phyloP scores from a whole-genome alignment of 2,797 vertebrate genomes.

The Lithobates sylvaticus region DNA sequence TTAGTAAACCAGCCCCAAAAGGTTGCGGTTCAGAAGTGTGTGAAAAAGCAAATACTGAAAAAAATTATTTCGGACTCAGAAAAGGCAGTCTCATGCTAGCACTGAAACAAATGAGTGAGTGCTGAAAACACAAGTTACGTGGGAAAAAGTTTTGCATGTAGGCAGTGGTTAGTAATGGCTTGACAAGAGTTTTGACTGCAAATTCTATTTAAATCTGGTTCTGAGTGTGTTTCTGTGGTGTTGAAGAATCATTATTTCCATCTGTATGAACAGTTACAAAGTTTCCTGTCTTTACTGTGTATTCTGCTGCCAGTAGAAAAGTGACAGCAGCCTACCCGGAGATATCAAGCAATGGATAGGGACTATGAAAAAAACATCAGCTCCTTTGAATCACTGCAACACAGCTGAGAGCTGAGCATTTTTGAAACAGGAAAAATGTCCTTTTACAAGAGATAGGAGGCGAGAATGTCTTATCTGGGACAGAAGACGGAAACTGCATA shows the following conservation, averaged over 20 bases:
- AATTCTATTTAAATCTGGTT: background rate
- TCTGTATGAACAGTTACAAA: background rate
- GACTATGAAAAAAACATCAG: background rate
- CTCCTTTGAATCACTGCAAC: background rate
- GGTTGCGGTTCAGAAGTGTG: background rate
- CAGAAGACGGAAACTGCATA: background rate
- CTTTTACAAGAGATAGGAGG: constrained; percentile 9
- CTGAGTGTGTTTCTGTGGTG: background rate
- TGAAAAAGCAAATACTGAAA: background rate
- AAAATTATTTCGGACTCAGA: background rate
- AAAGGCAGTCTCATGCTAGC: background rate
- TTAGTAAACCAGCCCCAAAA: background rate
- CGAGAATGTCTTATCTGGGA: constrained; percentile 12
- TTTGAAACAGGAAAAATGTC: background rate
- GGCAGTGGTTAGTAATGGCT: background rate
- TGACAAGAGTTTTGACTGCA: background rate
- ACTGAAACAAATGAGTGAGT: too few species aligned
- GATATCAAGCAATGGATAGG: background rate
- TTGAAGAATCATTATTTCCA: background rate
- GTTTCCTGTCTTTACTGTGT: background rate
- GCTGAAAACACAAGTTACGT: background rate
- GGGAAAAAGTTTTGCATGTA: background rate
- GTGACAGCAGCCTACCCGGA: constrained; percentile 1
- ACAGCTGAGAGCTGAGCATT: background rate
- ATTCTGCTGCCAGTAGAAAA: background rate